Percentiles rank a stretch among this genome's conserved stretches.
phyloP scores from a whole-genome alignment of 2,888 invertebrate species.

The Spilarctia lutea region DNA sequence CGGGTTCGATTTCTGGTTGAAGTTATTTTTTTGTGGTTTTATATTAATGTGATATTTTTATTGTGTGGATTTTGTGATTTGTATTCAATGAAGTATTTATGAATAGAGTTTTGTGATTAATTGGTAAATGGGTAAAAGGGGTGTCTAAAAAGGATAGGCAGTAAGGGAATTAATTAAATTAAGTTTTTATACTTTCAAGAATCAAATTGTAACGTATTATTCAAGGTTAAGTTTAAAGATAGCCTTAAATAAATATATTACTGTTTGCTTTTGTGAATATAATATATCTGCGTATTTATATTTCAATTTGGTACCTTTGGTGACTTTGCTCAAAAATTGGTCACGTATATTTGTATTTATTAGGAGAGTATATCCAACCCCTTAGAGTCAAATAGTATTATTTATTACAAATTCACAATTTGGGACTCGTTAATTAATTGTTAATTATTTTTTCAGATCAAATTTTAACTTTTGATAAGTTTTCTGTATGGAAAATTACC shows the following conservation, averaged over 20 bases:
- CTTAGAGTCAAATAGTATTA: neutral
- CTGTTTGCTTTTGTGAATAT: no score
- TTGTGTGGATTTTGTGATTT: neutral
- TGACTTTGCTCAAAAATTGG: neutral
- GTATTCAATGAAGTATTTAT: neutral
- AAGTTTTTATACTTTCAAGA: neutral
- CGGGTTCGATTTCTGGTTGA: constrained; percentile 67
- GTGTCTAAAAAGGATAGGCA: no score
- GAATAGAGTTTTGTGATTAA: neutral
- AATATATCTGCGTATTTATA: neutral
- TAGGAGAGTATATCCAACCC: no score
- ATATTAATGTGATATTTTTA: neutral
- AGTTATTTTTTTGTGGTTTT: constrained; percentile 1
- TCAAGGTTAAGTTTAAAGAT: neutral
- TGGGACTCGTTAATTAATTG: neutral
- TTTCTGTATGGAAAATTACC: neutral
- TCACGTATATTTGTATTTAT: neutral
- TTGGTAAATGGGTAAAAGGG: no score
- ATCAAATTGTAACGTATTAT: neutral
- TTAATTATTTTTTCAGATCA: neutral
- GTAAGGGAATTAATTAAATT: no score
- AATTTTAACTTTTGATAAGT: neutral
- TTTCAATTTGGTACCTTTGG: neutral
- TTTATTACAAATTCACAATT: neutral
- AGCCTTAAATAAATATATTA: neutral